Conservation (phyloP, 2,888 invertebrate genomes). For the Tetranychus truncatus region DNA sequence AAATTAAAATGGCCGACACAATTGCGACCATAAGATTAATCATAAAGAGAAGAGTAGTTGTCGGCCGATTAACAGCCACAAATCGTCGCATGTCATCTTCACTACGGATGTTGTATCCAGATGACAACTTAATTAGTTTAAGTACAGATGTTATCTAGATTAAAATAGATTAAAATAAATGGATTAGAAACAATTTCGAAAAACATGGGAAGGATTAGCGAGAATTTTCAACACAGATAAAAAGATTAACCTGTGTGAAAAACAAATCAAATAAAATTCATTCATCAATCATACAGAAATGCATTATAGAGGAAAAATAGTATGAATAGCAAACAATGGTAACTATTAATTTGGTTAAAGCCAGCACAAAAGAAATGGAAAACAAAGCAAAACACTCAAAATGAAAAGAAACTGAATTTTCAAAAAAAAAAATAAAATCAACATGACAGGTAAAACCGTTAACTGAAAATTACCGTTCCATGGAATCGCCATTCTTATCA, state of each 20-base stretch:
- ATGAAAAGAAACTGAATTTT: too few species aligned
- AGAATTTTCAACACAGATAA: background rate
- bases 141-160: background rate
- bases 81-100: constrained; percentile 9
- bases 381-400: too few species aligned
- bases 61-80: constrained; percentile 4
- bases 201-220: background rate
- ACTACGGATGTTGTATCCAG: background rate
- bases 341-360: too few species aligned
- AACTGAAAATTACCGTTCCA: too few species aligned
- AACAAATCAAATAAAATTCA: background rate
- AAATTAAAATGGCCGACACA: constrained; percentile 21
- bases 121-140: background rate
- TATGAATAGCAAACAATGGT: background rate
- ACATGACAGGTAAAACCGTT: too few species aligned
- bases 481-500: too few species aligned
- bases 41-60: constrained; percentile 14
- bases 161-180: background rate
- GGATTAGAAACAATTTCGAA: background rate
- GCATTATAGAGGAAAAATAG: background rate
- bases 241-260: background rate
- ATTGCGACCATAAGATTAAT: constrained; percentile 16
- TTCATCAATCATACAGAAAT: background rate
- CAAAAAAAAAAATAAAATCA: too few species aligned
- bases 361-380: too few species aligned